These are phyloP conservation scores for Calliphora vomitoria DNA, from an alignment of 2,888 invertebrate species.

Conservation along the genomic window DNA sequence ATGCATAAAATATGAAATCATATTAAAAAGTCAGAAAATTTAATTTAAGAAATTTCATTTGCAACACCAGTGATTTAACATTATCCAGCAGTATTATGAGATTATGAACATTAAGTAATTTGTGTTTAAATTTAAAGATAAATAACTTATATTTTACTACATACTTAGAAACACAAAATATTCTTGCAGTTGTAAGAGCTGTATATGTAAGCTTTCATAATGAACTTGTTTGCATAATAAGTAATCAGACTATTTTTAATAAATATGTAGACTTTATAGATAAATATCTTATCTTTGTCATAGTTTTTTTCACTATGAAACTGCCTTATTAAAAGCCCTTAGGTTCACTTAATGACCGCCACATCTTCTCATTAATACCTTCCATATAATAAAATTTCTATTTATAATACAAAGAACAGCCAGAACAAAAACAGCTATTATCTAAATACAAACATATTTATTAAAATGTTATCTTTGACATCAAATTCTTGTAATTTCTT, in stretches of 20 bases:
- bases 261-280: too few relatives aligned
- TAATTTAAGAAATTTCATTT: conserved; percentile 7
- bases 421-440: neutral
- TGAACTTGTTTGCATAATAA: too few relatives aligned
- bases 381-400: neutral
- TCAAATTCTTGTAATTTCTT: conserved; percentile 20
- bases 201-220: too few relatives aligned
- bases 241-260: too few relatives aligned
- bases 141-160: too few relatives aligned
- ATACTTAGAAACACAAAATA: too few relatives aligned
- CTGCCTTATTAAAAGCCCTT: neutral
- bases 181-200: too few relatives aligned
- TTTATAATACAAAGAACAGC: neutral
- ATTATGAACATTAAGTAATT: too few relatives aligned
- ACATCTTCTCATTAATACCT: conserved; percentile 1
- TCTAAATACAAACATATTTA: neutral
- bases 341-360: neutral
- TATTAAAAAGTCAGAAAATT: conserved; percentile 23
- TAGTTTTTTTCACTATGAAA: too few relatives aligned
- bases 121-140: too few relatives aligned
- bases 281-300: too few relatives aligned
- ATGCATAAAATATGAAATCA: conserved; percentile 4
- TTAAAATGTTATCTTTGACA: conserved; percentile 29
- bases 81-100: too few relatives aligned
- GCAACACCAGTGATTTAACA: neutral